Evolutionary conservation across 2,113 vertebrate genomes (phyloP).

Genomic region (Dissostichus mawsoni): DNA sequence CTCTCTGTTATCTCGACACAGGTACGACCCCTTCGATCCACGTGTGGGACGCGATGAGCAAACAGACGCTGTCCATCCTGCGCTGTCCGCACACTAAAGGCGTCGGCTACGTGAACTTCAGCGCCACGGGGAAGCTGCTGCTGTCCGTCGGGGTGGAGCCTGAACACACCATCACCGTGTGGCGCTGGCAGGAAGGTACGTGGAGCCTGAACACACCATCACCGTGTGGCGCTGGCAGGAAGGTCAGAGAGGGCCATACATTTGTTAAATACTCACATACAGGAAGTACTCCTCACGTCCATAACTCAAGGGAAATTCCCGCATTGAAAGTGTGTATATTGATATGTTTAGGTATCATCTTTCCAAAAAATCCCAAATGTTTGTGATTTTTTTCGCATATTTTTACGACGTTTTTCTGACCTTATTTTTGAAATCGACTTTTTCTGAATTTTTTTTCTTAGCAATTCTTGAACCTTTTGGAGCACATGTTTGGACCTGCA

Average conservation of each 20-base stretch:
- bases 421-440: no score
- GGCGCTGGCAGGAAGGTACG: constrained; percentile 97
- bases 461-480: no score
- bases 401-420: no score
- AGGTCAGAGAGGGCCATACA: constrained; percentile 79
- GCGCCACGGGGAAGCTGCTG: constrained; percentile 94
- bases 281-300: background rate
- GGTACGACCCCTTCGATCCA: constrained; percentile 94
- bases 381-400: no score
- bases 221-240: constrained; percentile 97
- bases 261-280: background rate
- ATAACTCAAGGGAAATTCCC: background rate
- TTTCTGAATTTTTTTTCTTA: no score
- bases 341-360: no score
- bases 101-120: constrained; percentile 93
- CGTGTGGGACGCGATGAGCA: constrained; percentile 95
- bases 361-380: no score
- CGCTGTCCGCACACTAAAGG: constrained; percentile 94
- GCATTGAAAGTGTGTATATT: no score
- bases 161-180: constrained; percentile 94
- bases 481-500: no score
- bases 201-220: constrained; percentile 94
- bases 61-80: constrained; percentile 94
- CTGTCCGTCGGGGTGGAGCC: constrained; percentile 94
- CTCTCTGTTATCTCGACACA: constrained; percentile 45